Percentiles rank a stretch among this genome's conserved stretches.
These are phyloP conservation scores for Cosmopolites sordidus DNA, from an alignment of 2,888 invertebrate genomes.

Conservation along the genomic window DNA sequence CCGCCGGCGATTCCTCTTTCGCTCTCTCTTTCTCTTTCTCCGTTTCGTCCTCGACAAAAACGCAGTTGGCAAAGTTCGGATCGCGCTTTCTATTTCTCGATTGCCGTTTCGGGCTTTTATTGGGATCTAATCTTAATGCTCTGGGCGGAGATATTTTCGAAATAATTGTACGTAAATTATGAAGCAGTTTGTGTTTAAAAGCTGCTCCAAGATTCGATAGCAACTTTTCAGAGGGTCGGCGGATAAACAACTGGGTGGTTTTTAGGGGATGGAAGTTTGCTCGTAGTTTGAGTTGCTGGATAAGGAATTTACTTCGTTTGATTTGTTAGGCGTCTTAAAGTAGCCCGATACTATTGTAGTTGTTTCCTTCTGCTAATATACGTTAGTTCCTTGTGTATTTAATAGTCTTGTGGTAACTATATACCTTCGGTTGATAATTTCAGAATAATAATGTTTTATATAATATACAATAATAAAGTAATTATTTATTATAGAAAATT, in stretches of 20 bases:
- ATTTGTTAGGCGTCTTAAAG: too few relatives aligned
- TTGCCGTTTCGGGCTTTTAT: slow-evolving; percentile 8
- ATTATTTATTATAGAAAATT: too few relatives aligned
- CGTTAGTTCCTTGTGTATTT: too few relatives aligned
- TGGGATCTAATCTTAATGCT: slow-evolving; percentile 10
- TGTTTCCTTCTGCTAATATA: too few relatives aligned
- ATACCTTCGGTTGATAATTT: too few relatives aligned
- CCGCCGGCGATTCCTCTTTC: slow-evolving; percentile 12
- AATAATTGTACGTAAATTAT: slow-evolving; percentile 6
- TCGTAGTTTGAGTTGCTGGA: too few relatives aligned
- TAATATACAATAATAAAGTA: too few relatives aligned
- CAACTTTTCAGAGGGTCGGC: neutral
- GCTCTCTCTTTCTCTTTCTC: neutral
- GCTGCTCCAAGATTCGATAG: neutral
- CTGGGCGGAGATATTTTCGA: slow-evolving; percentile 1
- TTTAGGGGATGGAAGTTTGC: too few relatives aligned
- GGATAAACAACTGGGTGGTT: neutral
- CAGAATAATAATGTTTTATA: too few relatives aligned
- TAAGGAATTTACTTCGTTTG: too few relatives aligned
- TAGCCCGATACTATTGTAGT: too few relatives aligned
- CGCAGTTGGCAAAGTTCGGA: slow-evolving; percentile 20
- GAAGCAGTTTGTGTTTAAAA: neutral
- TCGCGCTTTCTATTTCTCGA: slow-evolving; percentile 9
- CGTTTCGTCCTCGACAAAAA: slow-evolving; percentile 12
- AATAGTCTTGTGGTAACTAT: too few relatives aligned